phyloP scores from a whole-genome alignment of 2,888 invertebrate species.

The Tachina fera region DNA sequence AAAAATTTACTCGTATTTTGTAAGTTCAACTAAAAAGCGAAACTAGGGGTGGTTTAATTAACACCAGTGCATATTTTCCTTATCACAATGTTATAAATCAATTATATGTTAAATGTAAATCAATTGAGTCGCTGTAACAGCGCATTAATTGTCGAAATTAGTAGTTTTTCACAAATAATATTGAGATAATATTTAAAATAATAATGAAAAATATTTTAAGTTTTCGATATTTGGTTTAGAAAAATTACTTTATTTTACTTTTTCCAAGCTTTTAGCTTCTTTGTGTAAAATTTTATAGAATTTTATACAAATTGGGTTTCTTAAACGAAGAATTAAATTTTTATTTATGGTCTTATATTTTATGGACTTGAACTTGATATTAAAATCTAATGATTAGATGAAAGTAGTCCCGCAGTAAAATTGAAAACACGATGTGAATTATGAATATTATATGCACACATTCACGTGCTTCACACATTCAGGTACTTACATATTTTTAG shows the following conservation, averaged over 20 bases:
- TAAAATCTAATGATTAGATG: background rate
- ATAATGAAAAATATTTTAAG: no score
- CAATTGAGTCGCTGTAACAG: constrained; percentile 46
- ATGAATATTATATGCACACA: background rate
- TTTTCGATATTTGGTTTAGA: no score
- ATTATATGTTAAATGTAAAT: constrained; percentile 56
- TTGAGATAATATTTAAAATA: no score
- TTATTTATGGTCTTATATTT: no score
- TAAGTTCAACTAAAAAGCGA: background rate
- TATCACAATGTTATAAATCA: constrained; percentile 32
- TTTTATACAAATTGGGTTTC: no score
- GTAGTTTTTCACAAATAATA: background rate
- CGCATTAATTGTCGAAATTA: background rate
- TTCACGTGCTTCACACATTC: background rate
- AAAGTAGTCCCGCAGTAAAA: background rate
- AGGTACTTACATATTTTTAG: background rate
- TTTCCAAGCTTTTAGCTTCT: no score
- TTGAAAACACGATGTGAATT: background rate
- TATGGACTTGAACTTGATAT: background rate
- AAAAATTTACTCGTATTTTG: constrained; percentile 10
- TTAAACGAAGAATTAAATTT: no score
- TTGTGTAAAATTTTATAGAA: no score
- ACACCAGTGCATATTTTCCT: background rate
- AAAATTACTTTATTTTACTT: no score
- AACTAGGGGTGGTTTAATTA: constrained; percentile 36